Conservation (phyloP, 2,888 invertebrate species). For the Sesamia inferens region DNA sequence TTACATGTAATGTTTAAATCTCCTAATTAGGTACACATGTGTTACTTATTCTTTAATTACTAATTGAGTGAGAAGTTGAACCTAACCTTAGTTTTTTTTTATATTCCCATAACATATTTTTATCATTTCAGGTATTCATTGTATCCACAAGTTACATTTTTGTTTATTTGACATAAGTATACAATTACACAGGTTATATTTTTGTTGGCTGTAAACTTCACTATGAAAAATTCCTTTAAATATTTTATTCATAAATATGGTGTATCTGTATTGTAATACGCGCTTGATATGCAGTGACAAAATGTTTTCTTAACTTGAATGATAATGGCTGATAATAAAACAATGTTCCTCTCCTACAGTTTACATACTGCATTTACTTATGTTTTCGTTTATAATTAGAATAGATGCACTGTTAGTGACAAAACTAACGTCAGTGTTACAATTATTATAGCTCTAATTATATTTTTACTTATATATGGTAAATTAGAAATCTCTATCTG, state of each 20-base stretch:
- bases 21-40: too few species aligned
- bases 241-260: not conserved
- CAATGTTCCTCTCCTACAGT: not conserved
- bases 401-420: not conserved
- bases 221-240: not conserved
- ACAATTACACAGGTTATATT: too few species aligned
- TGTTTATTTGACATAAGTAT: too few species aligned
- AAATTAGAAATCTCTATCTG: not conserved
- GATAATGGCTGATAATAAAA: constrained; percentile 39
- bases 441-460: too few species aligned
- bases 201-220: not conserved
- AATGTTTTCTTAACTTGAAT: constrained; percentile 24
- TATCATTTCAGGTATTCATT: too few species aligned
- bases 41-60: too few species aligned
- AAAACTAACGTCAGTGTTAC: not conserved
- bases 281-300: not conserved
- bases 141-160: too few species aligned
- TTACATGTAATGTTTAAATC: too few species aligned
- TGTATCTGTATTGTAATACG: not conserved
- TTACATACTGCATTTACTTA: constrained; percentile 6
- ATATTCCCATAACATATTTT: too few species aligned
- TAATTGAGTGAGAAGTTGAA: too few species aligned
- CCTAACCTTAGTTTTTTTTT: too few species aligned
- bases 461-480: not conserved
- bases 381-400: not conserved